Percentiles rank a stretch among this genome's conserved stretches.
phyloP scores from a whole-genome alignment of 2,888 invertebrate genomes.

The Erannis defoliaria region DNA sequence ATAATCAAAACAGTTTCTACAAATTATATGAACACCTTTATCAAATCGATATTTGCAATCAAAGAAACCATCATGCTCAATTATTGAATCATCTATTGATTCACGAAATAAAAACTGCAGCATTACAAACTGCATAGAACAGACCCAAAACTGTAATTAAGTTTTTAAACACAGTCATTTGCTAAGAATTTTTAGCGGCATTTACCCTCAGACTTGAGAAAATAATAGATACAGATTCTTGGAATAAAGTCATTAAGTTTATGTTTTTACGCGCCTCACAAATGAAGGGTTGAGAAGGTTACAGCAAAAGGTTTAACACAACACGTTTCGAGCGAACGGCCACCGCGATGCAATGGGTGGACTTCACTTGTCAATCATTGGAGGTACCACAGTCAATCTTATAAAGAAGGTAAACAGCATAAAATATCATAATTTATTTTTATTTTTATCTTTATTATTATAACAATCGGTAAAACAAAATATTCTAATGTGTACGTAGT shows the following conservation, averaged over 20 bases:
- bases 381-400: conserved; percentile 26
- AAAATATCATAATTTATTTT: background rate
- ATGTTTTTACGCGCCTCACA: conserved; percentile 61
- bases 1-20: background rate
- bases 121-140: conserved; percentile 16
- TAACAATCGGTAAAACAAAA: no score
- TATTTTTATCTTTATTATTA: background rate
- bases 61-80: conserved; percentile 14
- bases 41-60: conserved; percentile 21
- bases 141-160: conserved; percentile 14
- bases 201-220: conserved; percentile 38
- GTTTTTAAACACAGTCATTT: conserved; percentile 23
- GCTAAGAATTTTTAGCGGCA: conserved; percentile 21
- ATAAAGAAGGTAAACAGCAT: background rate
- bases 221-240: conserved; percentile 47
- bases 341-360: conserved; percentile 68
- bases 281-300: conserved; percentile 67
- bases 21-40: conserved; percentile 14
- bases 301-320: conserved; percentile 57
- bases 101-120: conserved; percentile 27
- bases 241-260: conserved; percentile 63
- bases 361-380: conserved; percentile 74
- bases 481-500: no score
- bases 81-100: conserved; percentile 1
- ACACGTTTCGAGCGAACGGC: conserved; percentile 61